phyloP scores from a whole-genome alignment of 2,113 vertebrate species.

The Physeter macrocephalus region DNA sequence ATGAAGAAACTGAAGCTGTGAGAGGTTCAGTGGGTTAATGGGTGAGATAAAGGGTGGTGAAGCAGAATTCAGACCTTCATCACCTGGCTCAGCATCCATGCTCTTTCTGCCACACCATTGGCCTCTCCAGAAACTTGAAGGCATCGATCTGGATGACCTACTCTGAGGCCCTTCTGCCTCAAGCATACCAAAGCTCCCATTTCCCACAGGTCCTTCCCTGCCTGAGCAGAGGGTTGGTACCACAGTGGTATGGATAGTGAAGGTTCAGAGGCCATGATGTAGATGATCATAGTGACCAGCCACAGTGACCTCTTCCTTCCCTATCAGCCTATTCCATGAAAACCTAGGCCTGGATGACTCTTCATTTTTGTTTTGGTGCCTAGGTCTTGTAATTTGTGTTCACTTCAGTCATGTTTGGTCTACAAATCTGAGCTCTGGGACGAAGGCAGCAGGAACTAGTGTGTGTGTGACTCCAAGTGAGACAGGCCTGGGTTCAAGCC shows the following conservation, averaged over 20 bases:
- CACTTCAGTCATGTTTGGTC: neutral
- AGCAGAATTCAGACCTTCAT: neutral
- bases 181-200: neutral
- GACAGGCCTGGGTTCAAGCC: neutral
- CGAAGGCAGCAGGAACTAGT: neutral
- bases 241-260: neutral
- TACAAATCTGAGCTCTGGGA: neutral
- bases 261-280: neutral
- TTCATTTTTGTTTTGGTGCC: neutral
- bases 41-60: neutral
- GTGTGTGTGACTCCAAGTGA: neutral
- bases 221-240: neutral
- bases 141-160: neutral
- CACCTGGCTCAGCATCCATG: neutral
- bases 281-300: neutral
- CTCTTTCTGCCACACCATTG: neutral
- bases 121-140: neutral
- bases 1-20: neutral
- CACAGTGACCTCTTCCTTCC: neutral
- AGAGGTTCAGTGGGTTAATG: neutral
- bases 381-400: neutral
- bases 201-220: neutral
- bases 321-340: neutral
- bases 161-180: neutral
- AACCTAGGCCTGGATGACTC: neutral